Conservation (phyloP, 2,797 vertebrate species). For the Ceryle rudis region DNA sequence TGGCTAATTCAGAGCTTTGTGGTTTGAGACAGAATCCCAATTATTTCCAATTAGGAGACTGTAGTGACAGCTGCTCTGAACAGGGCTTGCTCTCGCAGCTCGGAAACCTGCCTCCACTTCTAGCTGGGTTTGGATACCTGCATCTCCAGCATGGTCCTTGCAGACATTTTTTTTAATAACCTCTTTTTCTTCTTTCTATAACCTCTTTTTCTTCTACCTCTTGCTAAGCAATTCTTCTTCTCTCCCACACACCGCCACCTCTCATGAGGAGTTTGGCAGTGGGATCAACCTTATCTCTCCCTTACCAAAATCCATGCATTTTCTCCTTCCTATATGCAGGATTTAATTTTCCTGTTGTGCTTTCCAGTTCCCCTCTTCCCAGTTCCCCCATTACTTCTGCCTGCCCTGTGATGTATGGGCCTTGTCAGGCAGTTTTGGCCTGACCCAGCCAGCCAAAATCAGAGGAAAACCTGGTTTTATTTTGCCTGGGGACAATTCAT, state of each 20-base stretch:
- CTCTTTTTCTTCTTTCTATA: background rate
- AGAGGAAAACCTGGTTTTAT: slow-evolving; percentile 72
- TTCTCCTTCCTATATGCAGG: background rate
- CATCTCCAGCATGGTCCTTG: background rate
- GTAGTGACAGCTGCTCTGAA: slow-evolving; percentile 66
- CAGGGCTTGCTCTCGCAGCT: background rate
- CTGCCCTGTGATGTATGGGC: slow-evolving; percentile 57
- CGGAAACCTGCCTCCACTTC: background rate
- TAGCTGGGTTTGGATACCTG: background rate
- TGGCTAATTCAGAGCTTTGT: slow-evolving; percentile 70
- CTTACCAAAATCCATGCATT: slow-evolving; percentile 1
- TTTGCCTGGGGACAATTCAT: slow-evolving; percentile 70
- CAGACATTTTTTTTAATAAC: background rate
- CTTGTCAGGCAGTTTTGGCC: slow-evolving; percentile 41
- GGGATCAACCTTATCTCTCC: background rate
- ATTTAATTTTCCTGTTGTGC: slow-evolving; percentile 18
- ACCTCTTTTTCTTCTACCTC: background rate
- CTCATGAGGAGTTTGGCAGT: slow-evolving; percentile 36
- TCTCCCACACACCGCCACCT: slow-evolving; percentile 3
- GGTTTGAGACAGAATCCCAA: slow-evolving; percentile 74
- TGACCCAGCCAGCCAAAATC: slow-evolving; percentile 67
- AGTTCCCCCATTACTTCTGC: background rate
- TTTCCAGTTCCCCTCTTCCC: background rate
- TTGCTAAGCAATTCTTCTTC: background rate
- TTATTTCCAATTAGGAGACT: slow-evolving; percentile 76